These are phyloP conservation scores for Pristionchus exspectatus DNA, from an alignment of 2,888 invertebrate species.

Conservation along the genomic window DNA sequence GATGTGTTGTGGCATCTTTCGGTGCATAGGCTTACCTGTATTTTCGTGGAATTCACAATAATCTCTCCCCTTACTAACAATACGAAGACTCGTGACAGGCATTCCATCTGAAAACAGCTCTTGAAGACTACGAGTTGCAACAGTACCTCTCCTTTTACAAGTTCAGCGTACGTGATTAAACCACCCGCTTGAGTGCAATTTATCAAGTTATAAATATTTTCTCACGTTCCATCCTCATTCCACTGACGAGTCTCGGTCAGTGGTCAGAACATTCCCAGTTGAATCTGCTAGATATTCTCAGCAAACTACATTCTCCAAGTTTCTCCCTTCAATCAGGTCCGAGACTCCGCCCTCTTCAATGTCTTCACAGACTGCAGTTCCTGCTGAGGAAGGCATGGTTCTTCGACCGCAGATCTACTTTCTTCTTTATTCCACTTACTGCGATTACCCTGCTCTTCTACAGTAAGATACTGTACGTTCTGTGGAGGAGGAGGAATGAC, in stretches of 20 bases:
- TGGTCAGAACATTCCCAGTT: not conserved
- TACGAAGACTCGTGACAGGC: too few relatives aligned
- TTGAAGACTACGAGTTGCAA: too few relatives aligned
- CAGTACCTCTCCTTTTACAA: too few relatives aligned
- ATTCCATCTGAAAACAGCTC: too few relatives aligned
- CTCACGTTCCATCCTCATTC: not conserved
- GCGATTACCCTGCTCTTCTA: not conserved
- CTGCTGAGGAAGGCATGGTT: not conserved
- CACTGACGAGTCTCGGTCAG: not conserved
- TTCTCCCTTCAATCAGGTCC: not conserved
- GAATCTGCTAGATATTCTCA: not conserved
- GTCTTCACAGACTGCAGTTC: not conserved
- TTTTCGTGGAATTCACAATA: too few relatives aligned
- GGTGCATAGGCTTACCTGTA: too few relatives aligned
- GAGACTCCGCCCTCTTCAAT: conserved; percentile 13
- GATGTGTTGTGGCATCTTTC: too few relatives aligned
- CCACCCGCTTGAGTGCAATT: too few relatives aligned
- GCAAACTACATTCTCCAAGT: conserved; percentile 16
- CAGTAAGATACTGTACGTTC: conserved; percentile 8
- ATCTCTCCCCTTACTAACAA: too few relatives aligned
- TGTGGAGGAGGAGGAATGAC: not conserved
- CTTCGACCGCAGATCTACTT: conserved; percentile 32
- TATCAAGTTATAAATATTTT: not conserved
- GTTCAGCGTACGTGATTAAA: too few relatives aligned
- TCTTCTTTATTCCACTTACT: conserved; percentile 27